Percentiles rank a stretch among this genome's conserved stretches.
phyloP scores from a whole-genome alignment of 2,113 vertebrate genomes.

The Cariama cristata region DNA sequence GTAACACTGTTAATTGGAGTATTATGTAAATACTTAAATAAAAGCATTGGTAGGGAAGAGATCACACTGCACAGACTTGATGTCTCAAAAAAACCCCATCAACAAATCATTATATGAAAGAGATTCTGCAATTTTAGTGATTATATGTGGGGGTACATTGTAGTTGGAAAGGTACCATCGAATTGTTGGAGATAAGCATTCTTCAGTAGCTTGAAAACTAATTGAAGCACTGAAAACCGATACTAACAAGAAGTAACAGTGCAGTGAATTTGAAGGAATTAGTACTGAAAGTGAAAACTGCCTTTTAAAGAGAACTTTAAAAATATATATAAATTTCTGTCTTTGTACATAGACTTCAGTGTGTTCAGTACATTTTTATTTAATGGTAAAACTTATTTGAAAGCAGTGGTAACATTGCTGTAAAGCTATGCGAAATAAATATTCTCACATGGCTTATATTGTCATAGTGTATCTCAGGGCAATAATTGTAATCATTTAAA shows the following conservation, averaged over 20 bases:
- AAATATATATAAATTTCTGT: background rate
- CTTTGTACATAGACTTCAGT: background rate
- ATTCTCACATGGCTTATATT: background rate
- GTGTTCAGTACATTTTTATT: background rate
- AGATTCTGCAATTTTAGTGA: background rate
- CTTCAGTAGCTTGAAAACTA: background rate
- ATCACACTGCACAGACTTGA: background rate
- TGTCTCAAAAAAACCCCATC: background rate
- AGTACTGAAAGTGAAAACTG: background rate
- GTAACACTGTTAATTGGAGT: background rate
- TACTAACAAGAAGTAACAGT: background rate
- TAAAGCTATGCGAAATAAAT: background rate
- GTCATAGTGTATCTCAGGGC: background rate
- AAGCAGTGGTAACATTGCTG: background rate
- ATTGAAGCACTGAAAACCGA: background rate
- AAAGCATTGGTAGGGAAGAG: background rate
- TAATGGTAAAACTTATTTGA: background rate
- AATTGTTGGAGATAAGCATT: background rate
- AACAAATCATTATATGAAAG: background rate
- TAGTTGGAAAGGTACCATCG: background rate
- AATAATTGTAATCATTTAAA: background rate
- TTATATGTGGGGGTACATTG: background rate
- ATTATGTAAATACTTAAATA: background rate
- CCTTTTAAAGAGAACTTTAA: background rate
- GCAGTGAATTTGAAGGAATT: background rate